phyloP scores from a whole-genome alignment of 2,797 vertebrate genomes.

The Notamacropus eugenii region DNA sequence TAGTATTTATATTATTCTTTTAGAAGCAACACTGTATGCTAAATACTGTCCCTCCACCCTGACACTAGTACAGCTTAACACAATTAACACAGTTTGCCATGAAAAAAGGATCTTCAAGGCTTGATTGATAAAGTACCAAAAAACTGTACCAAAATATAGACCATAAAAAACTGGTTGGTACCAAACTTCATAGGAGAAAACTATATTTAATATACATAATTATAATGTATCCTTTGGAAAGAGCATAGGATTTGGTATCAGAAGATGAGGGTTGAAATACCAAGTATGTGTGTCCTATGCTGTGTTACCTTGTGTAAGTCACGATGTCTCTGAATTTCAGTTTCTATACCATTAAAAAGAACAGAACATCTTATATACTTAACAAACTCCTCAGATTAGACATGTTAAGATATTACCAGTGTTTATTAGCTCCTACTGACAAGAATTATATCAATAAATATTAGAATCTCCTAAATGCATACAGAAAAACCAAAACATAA shows the following conservation, averaged over 20 bases:
- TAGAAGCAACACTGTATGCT: neutral
- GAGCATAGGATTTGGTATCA: too few relatives aligned
- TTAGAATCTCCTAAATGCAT: neutral
- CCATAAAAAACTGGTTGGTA: neutral
- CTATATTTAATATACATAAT: neutral
- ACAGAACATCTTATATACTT: too few relatives aligned
- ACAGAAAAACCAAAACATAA: neutral
- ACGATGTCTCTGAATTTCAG: too few relatives aligned
- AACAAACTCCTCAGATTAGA: neutral
- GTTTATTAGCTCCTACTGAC: conserved; percentile 8
- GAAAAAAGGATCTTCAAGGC: neutral
- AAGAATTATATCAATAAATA: conserved; percentile 25
- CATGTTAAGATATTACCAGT: neutral
- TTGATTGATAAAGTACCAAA: neutral
- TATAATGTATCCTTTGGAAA: neutral
- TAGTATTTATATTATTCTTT: too few relatives aligned
- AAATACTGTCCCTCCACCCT: neutral
- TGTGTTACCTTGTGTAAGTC: too few relatives aligned
- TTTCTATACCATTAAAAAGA: too few relatives aligned
- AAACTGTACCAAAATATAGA: neutral
- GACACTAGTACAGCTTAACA: neutral
- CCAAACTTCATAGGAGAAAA: neutral
- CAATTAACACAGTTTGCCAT: neutral
- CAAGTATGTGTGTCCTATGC: too few relatives aligned
- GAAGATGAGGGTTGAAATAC: too few relatives aligned